Percentiles rank a stretch among this genome's conserved stretches.
Evolutionary conservation across 2,113 vertebrate species (phyloP).

Genomic region (Atractosteus spatula): DNA sequence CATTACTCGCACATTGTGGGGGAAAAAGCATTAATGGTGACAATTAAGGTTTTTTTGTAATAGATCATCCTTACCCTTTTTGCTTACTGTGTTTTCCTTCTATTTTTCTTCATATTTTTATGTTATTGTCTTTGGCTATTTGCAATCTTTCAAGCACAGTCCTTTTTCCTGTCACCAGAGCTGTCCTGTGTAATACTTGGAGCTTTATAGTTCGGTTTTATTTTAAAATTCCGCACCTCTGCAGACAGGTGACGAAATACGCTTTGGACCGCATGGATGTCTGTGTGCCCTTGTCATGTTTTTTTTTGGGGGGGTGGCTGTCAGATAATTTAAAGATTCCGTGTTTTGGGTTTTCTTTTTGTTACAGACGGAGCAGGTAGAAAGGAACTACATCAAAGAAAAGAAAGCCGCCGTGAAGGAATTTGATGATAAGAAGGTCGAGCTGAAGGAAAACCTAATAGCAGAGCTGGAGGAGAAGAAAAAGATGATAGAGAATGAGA

Average conservation of each 20-base stretch:
- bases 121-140: background rate
- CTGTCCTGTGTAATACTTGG: background rate
- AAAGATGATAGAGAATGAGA: constrained; percentile 98
- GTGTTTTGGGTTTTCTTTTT: background rate
- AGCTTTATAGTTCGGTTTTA: background rate
- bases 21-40: too few relatives aligned
- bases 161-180: background rate
- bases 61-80: too few relatives aligned
- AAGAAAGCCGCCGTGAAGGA: constrained; percentile 98
- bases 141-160: background rate
- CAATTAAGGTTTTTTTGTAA: too few relatives aligned
- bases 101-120: background rate
- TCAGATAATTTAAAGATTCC: background rate
- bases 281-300: background rate
- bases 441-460: constrained; percentile 94
- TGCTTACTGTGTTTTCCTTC: background rate
- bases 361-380: constrained; percentile 91
- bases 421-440: constrained; percentile 98
- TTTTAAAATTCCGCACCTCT: background rate
- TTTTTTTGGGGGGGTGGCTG: background rate
- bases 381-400: constrained; percentile 95
- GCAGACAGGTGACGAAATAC: background rate
- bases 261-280: background rate
- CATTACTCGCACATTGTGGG: too few relatives aligned
- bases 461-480: constrained; percentile 97